These are phyloP conservation scores for Kuschelorhynchus macadamiae DNA, from an alignment of 2,888 invertebrate genomes.

Conservation along the genomic window DNA sequence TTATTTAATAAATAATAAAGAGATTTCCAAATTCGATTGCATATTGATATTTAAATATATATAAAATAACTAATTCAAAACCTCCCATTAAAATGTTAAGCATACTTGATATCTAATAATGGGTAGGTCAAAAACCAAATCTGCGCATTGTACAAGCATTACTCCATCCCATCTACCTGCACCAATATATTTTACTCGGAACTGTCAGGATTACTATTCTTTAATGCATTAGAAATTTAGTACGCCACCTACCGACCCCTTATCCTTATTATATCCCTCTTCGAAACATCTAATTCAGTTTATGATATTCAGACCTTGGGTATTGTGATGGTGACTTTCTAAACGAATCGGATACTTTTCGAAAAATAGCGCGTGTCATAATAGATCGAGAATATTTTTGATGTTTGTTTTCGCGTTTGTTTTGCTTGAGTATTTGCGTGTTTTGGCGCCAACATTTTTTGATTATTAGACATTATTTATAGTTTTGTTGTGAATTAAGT, in stretches of 20 bases:
- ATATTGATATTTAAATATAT: too few relatives aligned
- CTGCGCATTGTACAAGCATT: constrained; percentile 4
- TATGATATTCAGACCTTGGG: constrained; percentile 50
- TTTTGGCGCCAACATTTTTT: too few relatives aligned
- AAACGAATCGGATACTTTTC: constrained; percentile 27
- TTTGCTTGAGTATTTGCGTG: not conserved
- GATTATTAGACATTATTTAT: too few relatives aligned
- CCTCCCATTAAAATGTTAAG: too few relatives aligned
- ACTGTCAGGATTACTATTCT: constrained; percentile 43
- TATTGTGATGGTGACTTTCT: constrained; percentile 26
- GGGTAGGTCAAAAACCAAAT: too few relatives aligned
- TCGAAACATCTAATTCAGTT: constrained; percentile 48
- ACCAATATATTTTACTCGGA: constrained; percentile 52
- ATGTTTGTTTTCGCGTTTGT: not conserved
- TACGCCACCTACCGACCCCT: constrained; percentile 53
- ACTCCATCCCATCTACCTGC: constrained; percentile 51
- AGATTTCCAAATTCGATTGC: too few relatives aligned
- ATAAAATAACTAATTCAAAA: too few relatives aligned
- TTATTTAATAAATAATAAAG: too few relatives aligned
- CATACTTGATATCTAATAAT: too few relatives aligned
- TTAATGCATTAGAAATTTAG: constrained; percentile 48
- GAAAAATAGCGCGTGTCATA: constrained; percentile 4
- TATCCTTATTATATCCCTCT: constrained; percentile 25
- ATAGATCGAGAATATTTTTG: too few relatives aligned
- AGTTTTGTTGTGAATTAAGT: not conserved